Evolutionary conservation across 2,888 invertebrate species (phyloP).

Genomic region (Cynaeus angustus): DNA sequence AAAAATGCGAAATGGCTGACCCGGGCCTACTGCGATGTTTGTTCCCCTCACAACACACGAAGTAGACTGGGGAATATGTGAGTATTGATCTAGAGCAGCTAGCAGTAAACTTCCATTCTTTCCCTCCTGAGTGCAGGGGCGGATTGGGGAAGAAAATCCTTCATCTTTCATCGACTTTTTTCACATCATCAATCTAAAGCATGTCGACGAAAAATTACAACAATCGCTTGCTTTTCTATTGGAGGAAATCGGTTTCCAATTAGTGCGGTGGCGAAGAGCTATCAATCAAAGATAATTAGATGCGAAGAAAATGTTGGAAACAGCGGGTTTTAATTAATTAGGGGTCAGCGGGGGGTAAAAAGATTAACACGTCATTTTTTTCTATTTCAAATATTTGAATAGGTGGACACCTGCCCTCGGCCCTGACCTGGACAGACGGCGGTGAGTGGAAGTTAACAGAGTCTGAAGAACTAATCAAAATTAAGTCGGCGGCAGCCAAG

Average conservation of each 20-base stretch:
- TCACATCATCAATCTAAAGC: conserved; percentile 32
- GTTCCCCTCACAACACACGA: conserved; percentile 63
- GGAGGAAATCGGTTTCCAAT: conserved; percentile 28
- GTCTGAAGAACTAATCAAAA: conserved; percentile 1
- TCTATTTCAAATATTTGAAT: conserved; percentile 37
- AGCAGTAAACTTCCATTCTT: conserved; percentile 68
- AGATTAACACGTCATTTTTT: conserved; percentile 37
- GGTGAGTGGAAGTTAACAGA: background rate
- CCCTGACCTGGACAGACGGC: conserved; percentile 21
- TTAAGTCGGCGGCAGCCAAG: background rate
- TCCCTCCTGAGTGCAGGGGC: conserved; percentile 57
- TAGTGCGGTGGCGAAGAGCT: conserved; percentile 16
- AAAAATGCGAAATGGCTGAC: conserved; percentile 53
- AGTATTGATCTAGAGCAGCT: conserved; percentile 67
- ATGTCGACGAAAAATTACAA: conserved; percentile 18
- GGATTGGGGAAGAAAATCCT: conserved; percentile 35
- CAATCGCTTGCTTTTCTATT: conserved; percentile 2
- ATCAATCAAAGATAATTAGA: conserved; percentile 38
- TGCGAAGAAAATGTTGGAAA: conserved; percentile 25
- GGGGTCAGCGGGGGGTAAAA: conserved; percentile 8
- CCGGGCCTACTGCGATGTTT: conserved; percentile 57
- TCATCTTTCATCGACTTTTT: conserved; percentile 33
- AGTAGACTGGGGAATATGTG: conserved; percentile 66
- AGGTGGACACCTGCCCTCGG: conserved; percentile 20
- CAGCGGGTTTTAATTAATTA: conserved; percentile 35